phyloP scores from a whole-genome alignment of 53 echinoderm and acorn worm species.

The Glandiceps talaboti region DNA sequence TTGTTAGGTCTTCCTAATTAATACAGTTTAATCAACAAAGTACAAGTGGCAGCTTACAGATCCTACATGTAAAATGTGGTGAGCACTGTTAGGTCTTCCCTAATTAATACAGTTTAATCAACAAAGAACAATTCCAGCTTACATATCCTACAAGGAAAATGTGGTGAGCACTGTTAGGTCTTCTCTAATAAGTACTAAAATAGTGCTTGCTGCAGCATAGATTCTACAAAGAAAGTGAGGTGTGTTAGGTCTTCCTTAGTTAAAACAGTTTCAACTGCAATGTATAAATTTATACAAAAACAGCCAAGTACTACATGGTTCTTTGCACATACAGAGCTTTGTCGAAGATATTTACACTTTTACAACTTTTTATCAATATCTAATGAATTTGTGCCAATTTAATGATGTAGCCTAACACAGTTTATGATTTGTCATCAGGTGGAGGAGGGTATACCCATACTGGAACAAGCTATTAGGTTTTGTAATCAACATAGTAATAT shows the following conservation, averaged over 20 bases:
- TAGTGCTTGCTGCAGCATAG: no score
- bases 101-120: no score
- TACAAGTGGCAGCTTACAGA: conserved; percentile 7
- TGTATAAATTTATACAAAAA: no score
- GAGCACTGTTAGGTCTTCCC: no score
- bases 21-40: neutral
- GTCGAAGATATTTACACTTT: neutral
- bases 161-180: no score
- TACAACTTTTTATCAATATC: conserved; percentile 9
- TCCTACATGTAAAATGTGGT: no score
- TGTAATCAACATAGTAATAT: conserved; percentile 30
- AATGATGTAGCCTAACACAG: neutral
- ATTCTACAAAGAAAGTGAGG: no score
- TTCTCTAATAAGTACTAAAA: no score
- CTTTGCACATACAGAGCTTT: neutral
- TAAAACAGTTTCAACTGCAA: no score
- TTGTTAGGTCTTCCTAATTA: neutral
- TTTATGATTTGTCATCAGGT: conserved; percentile 17
- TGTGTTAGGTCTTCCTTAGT: no score
- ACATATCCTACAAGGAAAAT: no score
- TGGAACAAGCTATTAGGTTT: conserved; percentile 56
- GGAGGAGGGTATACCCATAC: conserved; percentile 22
- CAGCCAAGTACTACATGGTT: neutral
- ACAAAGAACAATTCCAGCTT: no score
- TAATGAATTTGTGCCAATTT: neutral